Base-by-base conservation (phyloP, 2,113 vertebrate genomes). In the Alces alces region DNA sequence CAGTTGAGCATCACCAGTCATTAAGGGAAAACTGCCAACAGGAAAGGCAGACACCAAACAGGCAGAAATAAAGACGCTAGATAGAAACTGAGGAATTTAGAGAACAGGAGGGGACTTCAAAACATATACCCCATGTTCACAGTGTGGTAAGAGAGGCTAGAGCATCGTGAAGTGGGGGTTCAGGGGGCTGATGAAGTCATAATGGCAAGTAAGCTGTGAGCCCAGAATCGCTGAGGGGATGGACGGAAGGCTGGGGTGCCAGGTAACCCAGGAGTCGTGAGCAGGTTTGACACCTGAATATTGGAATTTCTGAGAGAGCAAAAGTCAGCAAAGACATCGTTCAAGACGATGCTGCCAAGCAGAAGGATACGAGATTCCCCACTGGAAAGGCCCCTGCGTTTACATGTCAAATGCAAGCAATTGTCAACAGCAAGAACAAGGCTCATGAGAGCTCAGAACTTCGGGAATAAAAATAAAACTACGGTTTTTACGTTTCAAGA, bases 101-200 rank as follows among this genome's bases (percentile, higher is more conserved):
- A 27, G 39, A n/a, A 7, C 3, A 7, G 79, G 66, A 54, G n/a
- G 9, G n/a, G 27, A 28, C 52, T 61, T 82, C 33, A 30, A n/a
- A 36, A 23, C 1, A 3, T 4, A 2, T 1, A 7, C 25, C 19
- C 36, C 0, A 0, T 4, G 1, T 15, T 80, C 45, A 36, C 33
- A 3, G 47, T 8, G 21, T 4, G 17, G 1, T 15, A 5, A 55
- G 79, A 47, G 33, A 47, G 28, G 43, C 8, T 0, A 6, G 1
- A 4, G 5, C 28, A 3, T 8, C 0, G 2, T 45, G 80, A 36
- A 8, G 30, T 12, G 47, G 13, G 9, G 23, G 1, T 45, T 13
- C 5, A 8, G 6, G 39, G 33, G 39, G 25, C 36, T 43, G 17
- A 13, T 9, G 17, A 4, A 17, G 57, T 2, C 5, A 1, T 9